Base-by-base conservation (phyloP, 1,140 invertebrate species). In the Scaptomyza graminum region DNA sequence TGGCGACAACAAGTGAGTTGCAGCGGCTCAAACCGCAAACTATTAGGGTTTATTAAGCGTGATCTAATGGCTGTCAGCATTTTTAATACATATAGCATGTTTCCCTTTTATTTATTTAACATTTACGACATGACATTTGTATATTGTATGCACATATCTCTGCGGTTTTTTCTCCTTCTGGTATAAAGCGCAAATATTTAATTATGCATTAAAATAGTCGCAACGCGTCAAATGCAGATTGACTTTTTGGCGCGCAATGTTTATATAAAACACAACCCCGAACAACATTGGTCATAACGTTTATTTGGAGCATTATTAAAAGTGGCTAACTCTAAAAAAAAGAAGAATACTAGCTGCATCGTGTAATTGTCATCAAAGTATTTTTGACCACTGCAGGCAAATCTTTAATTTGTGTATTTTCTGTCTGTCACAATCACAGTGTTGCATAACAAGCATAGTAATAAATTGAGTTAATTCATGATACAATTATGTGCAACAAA, bases 41-140 rank as follows among this genome's bases (percentile, higher is more conserved):
- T 85, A 85, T 88, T 85, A 76, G 79, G 75, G 83, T 85, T 72
- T 85, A 85, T 85, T 88, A 83, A 83, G 71, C 83, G 63, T 72
- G 50, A 79, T 79, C 82, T 88, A 85, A 85, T 88, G 79, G 54
- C 79, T 69, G 68, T 69, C 66, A 65, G 34, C 12, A 41, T 28
- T 37, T 57, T 16, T 60, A 34, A 55, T 46, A 8, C 34, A 46
- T 51, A 44, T 54, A 22, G 2, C 4, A 52, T 51, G 73, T 64
- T 43, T 7, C 3, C 22, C 16, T 44, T 54, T 16, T 54, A 13
- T 43, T 34, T 51, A 3, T 22, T 69, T 46, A 37, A n/a, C 37
- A 55, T 18, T 54, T 22, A 15, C 47, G 9, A 18, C 37, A 16
- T 61, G 31, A 34, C 37, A 39, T 56, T n/a, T n/a, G n/a, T n/a